Evolutionary conservation across 2,888 invertebrate genomes (phyloP), one percentile per base, ranked within the genome.

Genomic region (Acrobeloides nanus): DNA sequence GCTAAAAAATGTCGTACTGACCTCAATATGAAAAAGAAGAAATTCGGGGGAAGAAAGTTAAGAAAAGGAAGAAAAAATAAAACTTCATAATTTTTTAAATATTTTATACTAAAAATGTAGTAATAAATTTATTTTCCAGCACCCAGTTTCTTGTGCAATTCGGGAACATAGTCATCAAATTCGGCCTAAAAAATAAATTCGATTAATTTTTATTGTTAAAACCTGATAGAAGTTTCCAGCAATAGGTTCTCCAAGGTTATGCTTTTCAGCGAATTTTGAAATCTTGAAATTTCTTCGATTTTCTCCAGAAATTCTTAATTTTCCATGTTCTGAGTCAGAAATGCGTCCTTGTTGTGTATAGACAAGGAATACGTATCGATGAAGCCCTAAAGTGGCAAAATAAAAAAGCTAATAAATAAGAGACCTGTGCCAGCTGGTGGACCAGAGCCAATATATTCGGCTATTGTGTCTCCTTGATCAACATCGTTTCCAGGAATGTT

Each of bases 101-200:
- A n/a, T n/a, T n/a, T n/a, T n/a, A n/a, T n/a, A n/a, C n/a, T n/a
- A n/a, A n/a, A n/a, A n/a, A n/a, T n/a, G n/a, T n/a, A n/a, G n/a
- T n/a, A n/a, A n/a, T n/a, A n/a, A n/a, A n/a, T n/a, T n/a, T n/a
- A n/a, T n/a, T n/a, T n/a, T n/a, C n/a, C n/a, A n/a, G n/a, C n/a
- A 12, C 65, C 67, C 31, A 89, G 77, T 69, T 89, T 85, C 73
- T 87, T 84, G 76, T 89, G 87, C 4, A 89, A 77, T 50, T 81
- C 81, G 0, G 89, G 89, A 0, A 89, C 89, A 69, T 88, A 89
- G 62, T 85, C 85, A 72, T 90, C 89, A 75, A 81, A 89, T 73
- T 86, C 82, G 0, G 89, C 88, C n/a, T n/a, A n/a, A n/a, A n/a
- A n/a, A n/a, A n/a, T n/a, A n/a, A n/a, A n/a, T n/a, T n/a, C n/a